Conservation (phyloP, 2,797 vertebrate genomes). For the Syndactyla subalaris region DNA sequence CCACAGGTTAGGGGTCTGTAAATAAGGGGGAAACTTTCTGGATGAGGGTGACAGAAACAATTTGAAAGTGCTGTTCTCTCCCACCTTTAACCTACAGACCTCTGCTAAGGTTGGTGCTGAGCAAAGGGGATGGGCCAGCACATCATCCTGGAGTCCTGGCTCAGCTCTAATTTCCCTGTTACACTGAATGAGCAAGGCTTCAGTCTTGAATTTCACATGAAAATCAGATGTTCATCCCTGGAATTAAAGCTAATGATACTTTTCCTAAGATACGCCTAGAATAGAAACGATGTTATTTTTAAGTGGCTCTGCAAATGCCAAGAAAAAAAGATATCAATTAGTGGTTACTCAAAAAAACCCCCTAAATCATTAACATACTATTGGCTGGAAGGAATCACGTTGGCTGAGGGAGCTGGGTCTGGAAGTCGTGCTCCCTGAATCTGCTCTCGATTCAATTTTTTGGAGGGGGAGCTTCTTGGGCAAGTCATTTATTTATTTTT, state of each 20-base stretch:
- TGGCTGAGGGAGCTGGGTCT: neutral
- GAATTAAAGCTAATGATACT: slow-evolving; percentile 14
- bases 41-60: neutral
- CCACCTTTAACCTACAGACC: neutral
- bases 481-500: neutral
- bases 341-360: neutral
- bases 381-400: neutral
- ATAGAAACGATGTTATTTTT: neutral
- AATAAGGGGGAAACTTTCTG: neutral
- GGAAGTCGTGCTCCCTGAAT: neutral
- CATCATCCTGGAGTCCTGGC: neutral
- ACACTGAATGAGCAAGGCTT: neutral
- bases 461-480: neutral
- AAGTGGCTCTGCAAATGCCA: neutral
- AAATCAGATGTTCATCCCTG: neutral
- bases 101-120: neutral
- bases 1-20: neutral
- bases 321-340: slow-evolving; percentile 17
- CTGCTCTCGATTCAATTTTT: neutral
- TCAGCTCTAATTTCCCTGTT: neutral
- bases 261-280: neutral
- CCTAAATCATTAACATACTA: neutral
- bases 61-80: neutral
- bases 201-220: neutral
- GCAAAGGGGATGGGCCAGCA: neutral